phyloP scores from a whole-genome alignment of 2,797 vertebrate genomes.

The Benthosema pterotum region DNA sequence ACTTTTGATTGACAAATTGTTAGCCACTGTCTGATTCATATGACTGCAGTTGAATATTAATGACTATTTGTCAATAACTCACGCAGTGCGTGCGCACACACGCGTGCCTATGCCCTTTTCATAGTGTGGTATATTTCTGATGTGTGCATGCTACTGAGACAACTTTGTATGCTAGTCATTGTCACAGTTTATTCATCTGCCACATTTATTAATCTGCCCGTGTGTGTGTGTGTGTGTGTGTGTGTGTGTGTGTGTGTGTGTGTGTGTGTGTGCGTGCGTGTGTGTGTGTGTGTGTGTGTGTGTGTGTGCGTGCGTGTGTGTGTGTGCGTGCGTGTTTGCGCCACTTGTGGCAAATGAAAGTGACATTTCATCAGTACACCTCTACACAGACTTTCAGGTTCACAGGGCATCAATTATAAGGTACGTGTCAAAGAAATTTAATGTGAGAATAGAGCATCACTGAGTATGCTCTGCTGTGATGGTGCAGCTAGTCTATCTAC shows the following conservation, averaged over 20 bases:
- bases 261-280: neutral
- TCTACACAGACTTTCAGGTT: too few species aligned
- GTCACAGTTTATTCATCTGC: neutral
- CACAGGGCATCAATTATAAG: too few species aligned
- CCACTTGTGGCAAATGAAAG: neutral
- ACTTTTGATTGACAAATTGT: conserved; percentile 48
- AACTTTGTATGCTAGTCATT: too few species aligned
- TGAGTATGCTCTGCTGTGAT: too few species aligned
- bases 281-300: neutral
- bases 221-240: conserved; percentile 1
- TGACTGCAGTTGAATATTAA: conserved; percentile 50
- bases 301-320: neutral
- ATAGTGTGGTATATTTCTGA: too few species aligned
- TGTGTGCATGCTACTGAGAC: too few species aligned
- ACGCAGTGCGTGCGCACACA: neutral
- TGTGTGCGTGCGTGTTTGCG: neutral
- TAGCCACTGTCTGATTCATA: conserved; percentile 16
- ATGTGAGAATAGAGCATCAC: too few species aligned
- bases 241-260: neutral
- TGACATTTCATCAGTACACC: too few species aligned
- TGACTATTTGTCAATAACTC: conserved; percentile 38
- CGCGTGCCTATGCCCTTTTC: too few species aligned
- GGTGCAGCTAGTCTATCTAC: too few species aligned
- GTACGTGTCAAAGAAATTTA: too few species aligned
- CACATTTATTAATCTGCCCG: neutral